These are phyloP conservation scores for Hemibagrus wyckioides DNA, from an alignment of 2,113 vertebrate species.

Conservation along the genomic window DNA sequence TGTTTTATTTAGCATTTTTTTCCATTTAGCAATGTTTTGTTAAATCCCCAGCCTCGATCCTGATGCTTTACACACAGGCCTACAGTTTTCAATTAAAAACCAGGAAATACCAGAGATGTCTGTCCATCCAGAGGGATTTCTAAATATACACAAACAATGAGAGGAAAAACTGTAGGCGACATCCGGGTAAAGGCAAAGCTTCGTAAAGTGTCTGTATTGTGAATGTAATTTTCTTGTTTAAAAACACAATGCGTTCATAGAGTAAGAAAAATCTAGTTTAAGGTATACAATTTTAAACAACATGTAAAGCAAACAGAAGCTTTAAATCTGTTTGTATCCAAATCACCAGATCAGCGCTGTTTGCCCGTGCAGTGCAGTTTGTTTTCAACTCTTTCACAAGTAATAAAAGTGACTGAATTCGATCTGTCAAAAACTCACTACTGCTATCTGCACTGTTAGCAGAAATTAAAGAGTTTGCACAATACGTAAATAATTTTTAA, in stretches of 20 bases:
- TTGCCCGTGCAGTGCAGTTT: background rate
- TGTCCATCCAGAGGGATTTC: conserved; percentile 31
- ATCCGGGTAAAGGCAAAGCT: background rate
- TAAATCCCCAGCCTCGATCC: background rate
- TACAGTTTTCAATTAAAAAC: conserved; percentile 4
- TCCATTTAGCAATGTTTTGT: background rate
- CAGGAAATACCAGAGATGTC: conserved; percentile 49
- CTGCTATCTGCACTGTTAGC: background rate
- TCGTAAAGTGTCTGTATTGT: background rate
- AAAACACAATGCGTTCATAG: background rate
- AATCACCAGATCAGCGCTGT: background rate
- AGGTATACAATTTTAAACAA: background rate
- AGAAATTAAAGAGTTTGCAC: background rate
- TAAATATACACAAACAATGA: conserved; percentile 38
- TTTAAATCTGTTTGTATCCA: background rate
- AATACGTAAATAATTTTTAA: background rate
- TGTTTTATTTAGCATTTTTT: too few relatives aligned
- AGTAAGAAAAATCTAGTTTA: background rate
- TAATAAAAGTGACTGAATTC: background rate
- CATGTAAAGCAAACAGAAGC: background rate
- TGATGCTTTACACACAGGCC: conserved; percentile 3
- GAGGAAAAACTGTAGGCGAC: background rate
- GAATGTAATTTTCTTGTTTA: background rate
- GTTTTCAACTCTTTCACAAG: background rate
- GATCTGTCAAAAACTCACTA: background rate